phyloP scores from a whole-genome alignment of 2,888 invertebrate species.

The Campoplex nolae region DNA sequence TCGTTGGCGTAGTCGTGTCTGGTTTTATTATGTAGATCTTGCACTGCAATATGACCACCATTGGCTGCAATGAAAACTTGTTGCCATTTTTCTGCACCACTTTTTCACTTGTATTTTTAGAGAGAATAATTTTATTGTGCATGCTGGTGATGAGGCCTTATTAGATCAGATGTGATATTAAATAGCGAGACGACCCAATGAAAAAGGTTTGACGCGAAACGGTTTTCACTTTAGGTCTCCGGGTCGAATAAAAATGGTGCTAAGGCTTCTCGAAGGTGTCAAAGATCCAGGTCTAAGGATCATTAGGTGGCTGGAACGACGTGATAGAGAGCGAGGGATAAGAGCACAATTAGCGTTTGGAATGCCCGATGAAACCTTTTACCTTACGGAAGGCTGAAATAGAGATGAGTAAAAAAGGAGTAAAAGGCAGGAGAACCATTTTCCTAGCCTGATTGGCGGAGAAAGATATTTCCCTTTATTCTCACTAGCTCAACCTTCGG shows the following conservation, averaged over 20 bases:
- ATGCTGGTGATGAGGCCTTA: not conserved
- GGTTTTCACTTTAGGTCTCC: constrained; percentile 34
- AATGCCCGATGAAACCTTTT: constrained; percentile 63
- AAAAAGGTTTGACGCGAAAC: constrained; percentile 21
- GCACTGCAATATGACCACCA: not conserved
- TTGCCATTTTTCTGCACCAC: not conserved
- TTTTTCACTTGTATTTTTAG: not conserved
- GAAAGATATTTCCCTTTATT: constrained; percentile 56
- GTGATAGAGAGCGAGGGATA: constrained; percentile 49
- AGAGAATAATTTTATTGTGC: not conserved
- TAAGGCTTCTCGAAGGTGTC: constrained; percentile 37
- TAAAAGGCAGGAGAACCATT: constrained; percentile 55
- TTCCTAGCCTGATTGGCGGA: constrained; percentile 69
- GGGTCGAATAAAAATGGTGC: constrained; percentile 12
- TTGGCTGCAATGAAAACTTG: not conserved
- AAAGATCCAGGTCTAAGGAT: constrained; percentile 7
- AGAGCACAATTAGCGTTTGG: constrained; percentile 70
- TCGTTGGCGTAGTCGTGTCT: constrained; percentile 17
- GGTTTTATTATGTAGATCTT: not conserved
- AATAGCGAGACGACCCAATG: constrained; percentile 3
- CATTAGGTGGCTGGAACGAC: constrained; percentile 25
- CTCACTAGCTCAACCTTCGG: constrained; percentile 29
- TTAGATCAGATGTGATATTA: constrained; percentile 17
- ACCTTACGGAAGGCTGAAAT: constrained; percentile 45
- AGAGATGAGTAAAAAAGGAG: constrained; percentile 32